These are phyloP conservation scores for Sanderia malayensis DNA, from an alignment of 30 jellyfish, hydroid and myxozoan genomes.

Conservation along the genomic window DNA sequence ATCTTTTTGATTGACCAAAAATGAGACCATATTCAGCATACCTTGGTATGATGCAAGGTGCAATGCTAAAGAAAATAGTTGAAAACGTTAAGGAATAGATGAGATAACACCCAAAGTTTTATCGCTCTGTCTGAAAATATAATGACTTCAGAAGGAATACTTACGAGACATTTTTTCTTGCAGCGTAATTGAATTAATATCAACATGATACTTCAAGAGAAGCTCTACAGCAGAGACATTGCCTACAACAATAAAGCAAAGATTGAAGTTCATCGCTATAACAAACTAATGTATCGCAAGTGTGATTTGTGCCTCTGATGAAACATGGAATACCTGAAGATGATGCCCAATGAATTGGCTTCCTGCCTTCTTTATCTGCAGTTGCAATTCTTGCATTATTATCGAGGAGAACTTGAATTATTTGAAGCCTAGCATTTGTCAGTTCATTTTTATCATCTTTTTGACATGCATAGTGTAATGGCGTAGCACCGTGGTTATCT, in stretches of 20 bases:
- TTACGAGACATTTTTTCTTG: conserved; percentile 40
- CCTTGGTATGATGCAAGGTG: conserved; percentile 71
- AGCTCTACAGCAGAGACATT: conserved; percentile 25
- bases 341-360: conserved; percentile 77
- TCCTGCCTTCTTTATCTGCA: conserved; percentile 57
- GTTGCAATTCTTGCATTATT: conserved; percentile 38
- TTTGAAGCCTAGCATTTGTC: conserved; percentile 34
- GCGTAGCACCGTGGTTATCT: conserved; percentile 70
- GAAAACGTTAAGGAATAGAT: neutral
- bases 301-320: too few relatives aligned
- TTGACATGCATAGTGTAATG: conserved; percentile 77
- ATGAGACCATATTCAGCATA: conserved; percentile 27
- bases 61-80: conserved; percentile 25
- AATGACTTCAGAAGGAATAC: too few relatives aligned
- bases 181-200: conserved; percentile 29
- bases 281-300: too few relatives aligned
- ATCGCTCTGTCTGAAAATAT: too few relatives aligned
- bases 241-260: conserved; percentile 13
- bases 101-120: too few relatives aligned
- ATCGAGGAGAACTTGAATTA: conserved; percentile 27
- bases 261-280: too few relatives aligned
- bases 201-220: conserved; percentile 38
- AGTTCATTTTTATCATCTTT: conserved; percentile 38
- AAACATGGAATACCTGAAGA: too few relatives aligned
- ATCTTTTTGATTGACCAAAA: conserved; percentile 27